phyloP scores from a whole-genome alignment of 1,140 invertebrate species.

The Phortica variegata region DNA sequence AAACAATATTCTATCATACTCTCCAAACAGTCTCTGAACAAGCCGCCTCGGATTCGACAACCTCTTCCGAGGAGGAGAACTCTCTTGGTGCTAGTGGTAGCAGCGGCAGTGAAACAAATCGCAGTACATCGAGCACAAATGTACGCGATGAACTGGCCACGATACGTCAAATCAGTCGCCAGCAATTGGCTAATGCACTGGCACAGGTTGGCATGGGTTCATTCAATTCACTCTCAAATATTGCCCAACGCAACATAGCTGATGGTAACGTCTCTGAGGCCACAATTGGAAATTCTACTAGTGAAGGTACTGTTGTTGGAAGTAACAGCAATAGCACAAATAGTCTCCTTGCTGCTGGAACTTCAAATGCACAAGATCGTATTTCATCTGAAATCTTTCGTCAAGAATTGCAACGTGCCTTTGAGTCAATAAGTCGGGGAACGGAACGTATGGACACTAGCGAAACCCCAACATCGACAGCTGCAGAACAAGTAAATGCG shows the following conservation, averaged over 20 bases:
- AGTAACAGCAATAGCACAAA: not conserved
- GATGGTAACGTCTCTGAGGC: slow-evolving; percentile 19
- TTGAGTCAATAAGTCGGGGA: slow-evolving; percentile 32
- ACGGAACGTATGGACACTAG: slow-evolving; percentile 1
- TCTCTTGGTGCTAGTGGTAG: slow-evolving; percentile 42
- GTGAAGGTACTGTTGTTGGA: not conserved
- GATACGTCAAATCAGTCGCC: slow-evolving; percentile 52
- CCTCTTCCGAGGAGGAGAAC: slow-evolving; percentile 52
- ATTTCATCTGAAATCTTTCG: slow-evolving; percentile 40
- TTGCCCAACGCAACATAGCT: slow-evolving; percentile 46
- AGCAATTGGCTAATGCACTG: slow-evolving; percentile 46
- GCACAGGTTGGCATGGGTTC: slow-evolving; percentile 38
- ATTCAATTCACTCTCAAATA: slow-evolving; percentile 49
- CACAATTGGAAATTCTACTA: not conserved
- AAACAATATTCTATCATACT: not conserved
- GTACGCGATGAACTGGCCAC: slow-evolving; percentile 34
- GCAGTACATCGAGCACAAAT: slow-evolving; percentile 27
- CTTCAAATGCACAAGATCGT: too few species aligned
- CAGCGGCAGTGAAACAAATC: slow-evolving; percentile 41
- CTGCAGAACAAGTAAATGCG: slow-evolving; percentile 35
- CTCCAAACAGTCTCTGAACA: slow-evolving; percentile 38
- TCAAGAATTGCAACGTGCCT: slow-evolving; percentile 36
- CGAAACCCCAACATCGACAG: too few species aligned
- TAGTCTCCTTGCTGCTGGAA: not conserved
- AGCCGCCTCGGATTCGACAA: slow-evolving; percentile 47